Percentiles rank a stretch among this genome's conserved stretches.
These are phyloP conservation scores for Saguinus imperator DNA, from an alignment of 2,113 vertebrate species.

Conservation along the genomic window DNA sequence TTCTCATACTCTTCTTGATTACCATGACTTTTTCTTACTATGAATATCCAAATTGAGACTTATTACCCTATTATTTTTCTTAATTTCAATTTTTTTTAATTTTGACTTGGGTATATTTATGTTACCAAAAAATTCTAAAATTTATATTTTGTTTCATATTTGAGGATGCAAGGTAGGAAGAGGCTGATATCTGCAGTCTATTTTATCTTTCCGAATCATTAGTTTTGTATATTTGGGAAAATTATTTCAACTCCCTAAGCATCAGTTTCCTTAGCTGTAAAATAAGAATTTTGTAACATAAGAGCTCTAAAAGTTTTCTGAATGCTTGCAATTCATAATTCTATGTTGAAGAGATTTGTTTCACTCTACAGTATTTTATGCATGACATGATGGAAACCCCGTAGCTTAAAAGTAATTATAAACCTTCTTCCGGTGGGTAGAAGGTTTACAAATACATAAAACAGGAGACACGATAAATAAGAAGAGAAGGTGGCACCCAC, in stretches of 20 bases:
- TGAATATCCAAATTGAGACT: neutral
- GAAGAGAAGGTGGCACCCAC: neutral
- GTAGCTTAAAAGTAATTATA: neutral
- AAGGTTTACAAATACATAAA: neutral
- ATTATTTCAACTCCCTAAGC: neutral
- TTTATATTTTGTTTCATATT: neutral
- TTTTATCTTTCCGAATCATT: neutral
- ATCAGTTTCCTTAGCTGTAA: neutral
- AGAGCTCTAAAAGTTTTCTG: neutral
- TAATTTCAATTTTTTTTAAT: neutral
- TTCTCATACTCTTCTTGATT: neutral
- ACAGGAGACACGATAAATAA: neutral
- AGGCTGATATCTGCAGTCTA: neutral
- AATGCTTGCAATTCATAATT: neutral
- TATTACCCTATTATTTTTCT: neutral
- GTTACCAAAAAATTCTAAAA: neutral
- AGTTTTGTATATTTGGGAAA: neutral
- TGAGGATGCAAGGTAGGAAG: neutral
- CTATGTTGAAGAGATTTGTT: neutral
- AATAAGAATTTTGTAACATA: neutral
- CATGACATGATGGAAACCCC: neutral
- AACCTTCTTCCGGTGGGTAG: neutral
- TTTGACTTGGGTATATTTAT: neutral
- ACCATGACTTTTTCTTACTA: neutral
- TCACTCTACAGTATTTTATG: neutral